Conservation (phyloP, 2,797 vertebrate genomes). For the Rallus crepitans region DNA sequence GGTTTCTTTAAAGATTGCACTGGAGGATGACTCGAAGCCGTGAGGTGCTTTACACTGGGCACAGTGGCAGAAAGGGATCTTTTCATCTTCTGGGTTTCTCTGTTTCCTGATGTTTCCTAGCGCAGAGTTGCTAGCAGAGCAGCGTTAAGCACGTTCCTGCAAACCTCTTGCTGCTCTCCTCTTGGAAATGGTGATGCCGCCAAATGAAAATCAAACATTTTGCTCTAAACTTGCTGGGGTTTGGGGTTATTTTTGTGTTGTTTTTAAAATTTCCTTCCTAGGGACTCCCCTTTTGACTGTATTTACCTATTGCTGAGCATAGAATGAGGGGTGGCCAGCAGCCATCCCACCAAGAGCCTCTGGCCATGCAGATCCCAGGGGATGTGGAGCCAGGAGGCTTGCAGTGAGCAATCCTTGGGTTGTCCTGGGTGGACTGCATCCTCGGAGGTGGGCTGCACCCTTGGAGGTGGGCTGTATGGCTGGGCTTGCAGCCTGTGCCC, state of each 20-base stretch:
- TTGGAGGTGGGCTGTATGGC: not conserved
- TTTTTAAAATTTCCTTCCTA: not conserved
- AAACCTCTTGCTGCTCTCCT: not conserved
- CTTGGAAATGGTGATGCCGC: not conserved
- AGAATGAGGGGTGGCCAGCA: not conserved
- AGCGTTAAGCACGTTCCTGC: not conserved
- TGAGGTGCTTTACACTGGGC: not conserved
- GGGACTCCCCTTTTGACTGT: not conserved
- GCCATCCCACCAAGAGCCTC: rapidly evolving
- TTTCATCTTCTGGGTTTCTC: not conserved
- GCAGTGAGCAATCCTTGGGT: rapidly evolving
- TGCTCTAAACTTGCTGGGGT: not conserved
- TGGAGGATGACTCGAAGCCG: not conserved
- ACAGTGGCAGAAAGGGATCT: not conserved
- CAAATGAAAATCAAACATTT: not conserved
- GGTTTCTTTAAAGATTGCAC: not conserved
- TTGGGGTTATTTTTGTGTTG: too few relatives aligned
- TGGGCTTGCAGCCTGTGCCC: not conserved
- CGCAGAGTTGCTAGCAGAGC: not conserved
- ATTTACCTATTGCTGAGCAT: not conserved
- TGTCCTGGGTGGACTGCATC: not conserved
- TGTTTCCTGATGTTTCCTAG: not conserved
- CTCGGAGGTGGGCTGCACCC: not conserved
- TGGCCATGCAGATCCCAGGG: not conserved
- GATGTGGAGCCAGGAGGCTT: rapidly evolving